phyloP scores from a whole-genome alignment of 1,140 invertebrate species.

The Lucilia cuprina region DNA sequence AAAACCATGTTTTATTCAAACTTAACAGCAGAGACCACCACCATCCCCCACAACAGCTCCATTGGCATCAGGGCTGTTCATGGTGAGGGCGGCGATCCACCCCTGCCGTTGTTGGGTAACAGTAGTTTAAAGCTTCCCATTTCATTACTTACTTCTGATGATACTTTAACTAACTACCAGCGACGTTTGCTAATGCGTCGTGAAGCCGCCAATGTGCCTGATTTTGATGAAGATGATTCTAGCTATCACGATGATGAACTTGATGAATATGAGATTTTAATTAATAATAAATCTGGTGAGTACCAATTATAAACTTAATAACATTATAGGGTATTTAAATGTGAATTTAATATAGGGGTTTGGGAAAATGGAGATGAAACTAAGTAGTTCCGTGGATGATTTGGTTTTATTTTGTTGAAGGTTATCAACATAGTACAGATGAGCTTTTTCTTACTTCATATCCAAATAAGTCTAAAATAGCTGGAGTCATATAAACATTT shows the following conservation, averaged over 20 bases:
- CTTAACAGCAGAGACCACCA: neutral
- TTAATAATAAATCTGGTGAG: slow-evolving; percentile 61
- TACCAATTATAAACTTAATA: neutral
- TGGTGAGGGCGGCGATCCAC: neutral
- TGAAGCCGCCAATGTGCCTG: slow-evolving; percentile 59
- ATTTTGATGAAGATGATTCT: slow-evolving; percentile 56
- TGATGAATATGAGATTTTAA: slow-evolving; percentile 58
- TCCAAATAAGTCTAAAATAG: too few species aligned
- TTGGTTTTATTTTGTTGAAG: too few species aligned
- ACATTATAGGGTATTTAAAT: too few species aligned
- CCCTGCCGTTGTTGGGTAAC: neutral
- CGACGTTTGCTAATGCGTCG: slow-evolving; percentile 38
- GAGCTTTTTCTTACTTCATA: too few species aligned
- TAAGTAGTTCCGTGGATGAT: too few species aligned
- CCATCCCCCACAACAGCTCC: neutral
- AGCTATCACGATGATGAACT: slow-evolving; percentile 58
- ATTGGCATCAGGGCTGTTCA: neutral
- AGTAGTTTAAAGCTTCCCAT: slow-evolving; percentile 6
- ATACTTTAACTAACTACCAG: slow-evolving; percentile 19
- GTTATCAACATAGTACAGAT: too few species aligned
- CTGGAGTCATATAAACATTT: too few species aligned
- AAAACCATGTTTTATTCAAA: neutral
- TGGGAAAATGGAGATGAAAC: too few species aligned
- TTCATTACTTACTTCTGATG: slow-evolving; percentile 36
- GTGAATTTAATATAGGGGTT: too few species aligned